Evolutionary conservation across 2,113 vertebrate species (phyloP).

Genomic region (Aldabrachelys gigantea): DNA sequence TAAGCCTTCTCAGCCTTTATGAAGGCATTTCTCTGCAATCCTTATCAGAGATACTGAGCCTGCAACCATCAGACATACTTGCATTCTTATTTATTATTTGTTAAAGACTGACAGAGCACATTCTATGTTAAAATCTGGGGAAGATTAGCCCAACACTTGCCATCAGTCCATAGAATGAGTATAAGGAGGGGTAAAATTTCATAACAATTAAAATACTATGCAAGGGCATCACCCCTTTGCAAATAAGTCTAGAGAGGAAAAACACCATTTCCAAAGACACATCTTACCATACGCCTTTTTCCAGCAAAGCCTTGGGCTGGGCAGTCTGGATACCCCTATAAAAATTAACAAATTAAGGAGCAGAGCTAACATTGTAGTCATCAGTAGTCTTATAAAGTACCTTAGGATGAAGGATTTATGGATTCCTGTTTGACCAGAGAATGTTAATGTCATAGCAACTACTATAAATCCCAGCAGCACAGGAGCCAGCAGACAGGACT

Average conservation of each 20-base stretch:
- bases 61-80: background rate
- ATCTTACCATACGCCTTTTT: background rate
- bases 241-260: background rate
- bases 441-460: background rate
- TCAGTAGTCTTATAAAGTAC: background rate
- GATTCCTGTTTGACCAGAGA: background rate
- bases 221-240: background rate
- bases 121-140: too few relatives aligned
- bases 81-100: background rate
- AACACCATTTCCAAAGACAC: background rate
- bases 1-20: background rate
- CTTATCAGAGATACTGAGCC: background rate
- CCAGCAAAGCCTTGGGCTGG: too few relatives aligned
- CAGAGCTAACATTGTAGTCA: background rate
- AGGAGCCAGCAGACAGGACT: too few relatives aligned
- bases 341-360: background rate
- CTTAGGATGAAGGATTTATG: background rate
- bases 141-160: background rate
- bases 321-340: background rate
- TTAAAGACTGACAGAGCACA: background rate
- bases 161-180: background rate
- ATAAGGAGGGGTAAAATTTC: background rate
- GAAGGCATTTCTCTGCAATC: background rate
- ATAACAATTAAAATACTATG: background rate
- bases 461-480: background rate